Conservation (phyloP, 2,888 invertebrate genomes). For the Spialia ferax region DNA sequence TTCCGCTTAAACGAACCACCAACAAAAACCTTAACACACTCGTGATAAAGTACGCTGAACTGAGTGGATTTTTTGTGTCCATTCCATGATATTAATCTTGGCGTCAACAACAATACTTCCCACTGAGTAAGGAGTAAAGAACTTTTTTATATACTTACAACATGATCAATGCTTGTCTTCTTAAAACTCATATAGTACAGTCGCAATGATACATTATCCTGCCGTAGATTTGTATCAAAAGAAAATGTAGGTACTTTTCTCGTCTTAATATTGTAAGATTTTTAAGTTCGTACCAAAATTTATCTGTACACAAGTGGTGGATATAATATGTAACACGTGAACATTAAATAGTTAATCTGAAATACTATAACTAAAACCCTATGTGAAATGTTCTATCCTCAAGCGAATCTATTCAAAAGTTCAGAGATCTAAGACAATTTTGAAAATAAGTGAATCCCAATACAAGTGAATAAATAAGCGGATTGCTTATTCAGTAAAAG, state of each 20-base stretch:
- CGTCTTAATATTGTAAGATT: no score
- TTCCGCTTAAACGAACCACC: not conserved
- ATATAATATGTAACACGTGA: no score
- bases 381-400: no score
- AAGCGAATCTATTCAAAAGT: not conserved
- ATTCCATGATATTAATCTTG: conserved; percentile 18
- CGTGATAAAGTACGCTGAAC: conserved; percentile 1
- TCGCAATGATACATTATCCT: not conserved
- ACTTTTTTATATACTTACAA: not conserved
- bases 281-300: no score
- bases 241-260: no score
- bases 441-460: not conserved
- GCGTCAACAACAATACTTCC: conserved; percentile 20
- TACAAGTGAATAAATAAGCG: conserved; percentile 37
- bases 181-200: not conserved
- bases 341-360: no score
- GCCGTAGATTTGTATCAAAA: not conserved
- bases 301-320: no score
- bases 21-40: conserved; percentile 19
- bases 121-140: not conserved
- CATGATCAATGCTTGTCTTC: not conserved
- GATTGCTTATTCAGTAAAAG: conserved; percentile 34
- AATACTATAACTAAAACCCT: no score
- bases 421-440: not conserved
- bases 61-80: conserved; percentile 19